Evolutionary conservation across 2,797 vertebrate genomes (phyloP), one percentile per base, ranked within the genome.

Genomic region (Peromyscus attwateri): DNA sequence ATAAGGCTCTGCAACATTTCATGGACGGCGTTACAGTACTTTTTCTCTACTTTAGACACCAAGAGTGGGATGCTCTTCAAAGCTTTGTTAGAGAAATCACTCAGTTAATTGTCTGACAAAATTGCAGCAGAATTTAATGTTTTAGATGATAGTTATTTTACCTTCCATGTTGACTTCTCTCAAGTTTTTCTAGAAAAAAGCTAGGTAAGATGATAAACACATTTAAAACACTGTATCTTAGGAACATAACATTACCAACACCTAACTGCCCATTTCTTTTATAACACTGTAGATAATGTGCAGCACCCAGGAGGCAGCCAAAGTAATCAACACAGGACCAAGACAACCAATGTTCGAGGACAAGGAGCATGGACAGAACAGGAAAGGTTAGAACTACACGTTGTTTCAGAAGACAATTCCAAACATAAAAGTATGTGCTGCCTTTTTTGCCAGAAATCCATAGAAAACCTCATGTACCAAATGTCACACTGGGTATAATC

Each of bases 361-460:
- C 93, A 90, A 25, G 92, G 34, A 91, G 91, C 73, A 90, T 3
- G 55, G 40, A 88, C 27, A 94, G 27, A 94, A 95, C 80, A 96
- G 89, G 82, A 84, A 92, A 92, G 89, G 70, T 34, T 82, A 60
- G 84, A 97, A 91, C 29, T 80, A 37, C 14, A 94, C 62, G 40
- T 37, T 87, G 68, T 95, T 95, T 94, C 76, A 43, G 23, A 96
- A 96, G 76, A 90, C 46, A 95, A 94, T 97, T 97, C 49, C 93
- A 95, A 96, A 97, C 68, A 34, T 91, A 88, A 96, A 97, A 76
- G 90, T 90, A 77, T 87, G 57, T 95, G 43, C 0, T 97, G 99
- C 99, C 99, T 99, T 99, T n/a, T n/a, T 98, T 99, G 99, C 99
- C 99, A 99, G 98, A 99, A 99, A 99, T 99, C 99, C 99, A 99